Percentiles rank a stretch among this genome's conserved stretches.
Conservation (phyloP, 2,797 vertebrate genomes). For the Chanos chanos region DNA sequence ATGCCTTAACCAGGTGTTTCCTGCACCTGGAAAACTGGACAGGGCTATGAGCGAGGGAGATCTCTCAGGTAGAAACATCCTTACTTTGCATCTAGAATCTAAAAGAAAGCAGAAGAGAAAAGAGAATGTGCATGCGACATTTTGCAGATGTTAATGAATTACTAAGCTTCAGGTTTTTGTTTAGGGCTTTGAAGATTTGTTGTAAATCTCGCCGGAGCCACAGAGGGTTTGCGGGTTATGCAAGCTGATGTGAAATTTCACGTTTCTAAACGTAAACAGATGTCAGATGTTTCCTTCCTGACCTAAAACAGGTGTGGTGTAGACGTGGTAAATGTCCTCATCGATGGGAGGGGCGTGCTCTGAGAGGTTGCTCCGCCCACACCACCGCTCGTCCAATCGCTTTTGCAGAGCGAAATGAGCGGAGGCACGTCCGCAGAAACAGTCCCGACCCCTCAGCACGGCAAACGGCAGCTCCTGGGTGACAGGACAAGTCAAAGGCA, state of each 20-base stretch:
- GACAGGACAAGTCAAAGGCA: constrained; percentile 34
- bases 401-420: constrained; percentile 71
- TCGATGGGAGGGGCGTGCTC: constrained; percentile 41
- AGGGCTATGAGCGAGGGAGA: constrained; percentile 86
- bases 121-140: background rate
- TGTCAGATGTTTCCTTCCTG: constrained; percentile 21
- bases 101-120: constrained; percentile 33
- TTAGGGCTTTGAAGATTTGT: no score
- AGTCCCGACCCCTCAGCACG: constrained; percentile 71
- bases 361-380: constrained; percentile 44
- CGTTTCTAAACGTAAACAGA: background rate
- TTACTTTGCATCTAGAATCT: constrained; percentile 92
- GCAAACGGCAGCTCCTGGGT: constrained; percentile 87
- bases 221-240: background rate
- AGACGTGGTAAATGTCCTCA: constrained; percentile 74
- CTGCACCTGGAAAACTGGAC: constrained; percentile 92
- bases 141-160: no score
- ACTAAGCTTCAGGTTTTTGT: no score
- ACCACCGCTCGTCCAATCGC: constrained; percentile 59
- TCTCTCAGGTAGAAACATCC: constrained; percentile 85
- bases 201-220: no score
- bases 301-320: constrained; percentile 92
- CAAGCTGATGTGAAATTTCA: background rate
- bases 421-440: constrained; percentile 83
- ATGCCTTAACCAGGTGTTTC: constrained; percentile 95